Conservation (phyloP, 37 sponge, comb jelly and placozoan species). For the Geodia barretti region DNA sequence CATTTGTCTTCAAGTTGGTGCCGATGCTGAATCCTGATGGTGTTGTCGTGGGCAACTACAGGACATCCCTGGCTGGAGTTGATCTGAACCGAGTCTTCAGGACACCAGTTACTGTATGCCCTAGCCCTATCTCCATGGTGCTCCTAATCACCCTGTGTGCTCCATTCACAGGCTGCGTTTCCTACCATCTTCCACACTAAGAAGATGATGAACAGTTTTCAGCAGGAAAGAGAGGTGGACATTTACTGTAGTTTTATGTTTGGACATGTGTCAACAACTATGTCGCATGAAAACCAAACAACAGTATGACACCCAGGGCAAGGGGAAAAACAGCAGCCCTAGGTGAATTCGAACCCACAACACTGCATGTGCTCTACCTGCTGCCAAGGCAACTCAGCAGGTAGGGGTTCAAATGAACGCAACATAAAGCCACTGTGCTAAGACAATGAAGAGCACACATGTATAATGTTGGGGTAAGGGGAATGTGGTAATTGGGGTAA, state of each 20-base stretch:
- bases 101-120: slow-evolving; percentile 27
- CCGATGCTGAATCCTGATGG: slow-evolving; percentile 98
- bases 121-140: neutral
- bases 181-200: slow-evolving; percentile 81
- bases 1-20: slow-evolving; percentile 85
- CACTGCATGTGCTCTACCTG: neutral
- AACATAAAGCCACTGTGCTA: too few species aligned
- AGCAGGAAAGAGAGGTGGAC: slow-evolving; percentile 38
- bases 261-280: too few species aligned
- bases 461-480: too few species aligned
- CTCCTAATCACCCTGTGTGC: neutral
- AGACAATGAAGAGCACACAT: too few species aligned
- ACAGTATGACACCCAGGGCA: too few species aligned
- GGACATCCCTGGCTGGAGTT: slow-evolving; percentile 76
- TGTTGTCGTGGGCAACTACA: slow-evolving; percentile 90
- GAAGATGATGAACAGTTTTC: slow-evolving; percentile 59
- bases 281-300: too few species aligned
- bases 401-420: too few species aligned
- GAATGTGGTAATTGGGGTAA: too few species aligned
- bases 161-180: slow-evolving; percentile 46
- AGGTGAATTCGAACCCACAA: too few species aligned
- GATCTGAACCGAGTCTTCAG: slow-evolving; percentile 89
- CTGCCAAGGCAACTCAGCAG: too few species aligned
- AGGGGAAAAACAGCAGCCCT: neutral
- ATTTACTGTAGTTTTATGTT: neutral